Base-by-base conservation (phyloP, 2,113 vertebrate species). In the Lamprotornis superbus region DNA sequence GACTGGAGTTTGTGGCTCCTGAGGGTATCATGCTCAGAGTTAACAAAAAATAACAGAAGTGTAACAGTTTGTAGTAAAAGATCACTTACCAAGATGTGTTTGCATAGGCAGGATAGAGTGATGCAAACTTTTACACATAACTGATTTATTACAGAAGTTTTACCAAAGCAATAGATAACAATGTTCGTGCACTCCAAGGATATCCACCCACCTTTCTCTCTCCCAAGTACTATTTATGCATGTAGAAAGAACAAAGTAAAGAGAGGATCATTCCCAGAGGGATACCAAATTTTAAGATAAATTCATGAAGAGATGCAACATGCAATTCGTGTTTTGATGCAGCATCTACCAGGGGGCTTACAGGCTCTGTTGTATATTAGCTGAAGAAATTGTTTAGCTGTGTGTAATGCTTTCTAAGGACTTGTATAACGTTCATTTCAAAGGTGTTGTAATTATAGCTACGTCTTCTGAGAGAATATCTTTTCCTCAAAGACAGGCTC, bases 381-480 rank as follows among this genome's bases (percentile, higher is more conserved):
- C 80, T 81, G 49, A 77, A 94, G 81, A 87, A 87, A 71, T 71
- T 71, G 12, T 93, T 95, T 42, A 39, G 21, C 77, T 89, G 17
- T 57, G 46, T 83, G 50, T 73, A 76, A 65, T 2, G 5, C 85
- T 90, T 94, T 87, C 74, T 69, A 42, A 89, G 74, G 74, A 71
- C 57, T 65, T 78, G 24, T 71, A 61, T 73, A 87, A 39, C 30
- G 61, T 53, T 61, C 14, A 64, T 95, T 95, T 95, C 83, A 91
- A 91, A 90, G 31, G 35, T 69, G 31, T 15, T 84, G 77, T 95
- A 89, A 92, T 95, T 91, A 87, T 9, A 83, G 60, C 40, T 56
- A 10, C n/a, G 28, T 60, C 93, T 93, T 93, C 52, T 68, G 79
- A 95, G 91, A 84, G 47, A 74, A 33, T 81, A 47, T 75, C 39